A percentile compares a stretch with the other conserved stretches of the same genome.
phyloP scores from a whole-genome alignment of 1,140 invertebrate species.

The Drosophila nikananu region DNA sequence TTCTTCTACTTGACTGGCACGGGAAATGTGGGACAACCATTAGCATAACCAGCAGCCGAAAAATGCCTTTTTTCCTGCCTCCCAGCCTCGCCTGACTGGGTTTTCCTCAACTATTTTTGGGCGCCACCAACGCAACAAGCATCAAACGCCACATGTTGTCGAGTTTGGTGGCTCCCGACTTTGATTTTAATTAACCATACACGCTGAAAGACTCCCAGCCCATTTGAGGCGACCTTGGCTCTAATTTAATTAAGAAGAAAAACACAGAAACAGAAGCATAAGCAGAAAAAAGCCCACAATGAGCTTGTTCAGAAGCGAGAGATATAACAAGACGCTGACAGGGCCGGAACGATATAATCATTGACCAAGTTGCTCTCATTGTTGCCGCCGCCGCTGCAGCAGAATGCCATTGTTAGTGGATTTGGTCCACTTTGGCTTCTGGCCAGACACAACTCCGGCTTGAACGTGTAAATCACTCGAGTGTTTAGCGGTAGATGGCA shows the following conservation, averaged over 20 bases:
- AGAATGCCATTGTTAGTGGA: slow-evolving; percentile 33
- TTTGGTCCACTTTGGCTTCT: slow-evolving; percentile 31
- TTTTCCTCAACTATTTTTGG: slow-evolving; percentile 48
- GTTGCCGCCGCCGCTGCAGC: slow-evolving; percentile 1
- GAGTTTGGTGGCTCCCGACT: background rate
- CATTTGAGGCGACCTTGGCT: slow-evolving; percentile 65
- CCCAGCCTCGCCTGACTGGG: slow-evolving; percentile 14
- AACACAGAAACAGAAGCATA: slow-evolving; percentile 42
- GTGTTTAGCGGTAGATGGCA: slow-evolving; percentile 38
- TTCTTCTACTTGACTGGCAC: slow-evolving; percentile 38
- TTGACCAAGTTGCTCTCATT: slow-evolving; percentile 35
- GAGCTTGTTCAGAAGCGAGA: slow-evolving; percentile 39
- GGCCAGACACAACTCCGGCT: slow-evolving; percentile 13
- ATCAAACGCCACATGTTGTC: slow-evolving; percentile 18
- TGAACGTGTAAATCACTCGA: slow-evolving; percentile 48
- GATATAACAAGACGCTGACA: slow-evolving; percentile 46
- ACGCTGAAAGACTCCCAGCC: slow-evolving; percentile 47
- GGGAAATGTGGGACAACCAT: slow-evolving; percentile 35
- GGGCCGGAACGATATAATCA: slow-evolving; percentile 64
- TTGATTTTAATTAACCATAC: slow-evolving; percentile 43
- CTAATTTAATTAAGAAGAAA: slow-evolving; percentile 74
- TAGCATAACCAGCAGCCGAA: slow-evolving; percentile 53
- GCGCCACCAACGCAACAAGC: slow-evolving; percentile 44
- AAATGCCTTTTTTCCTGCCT: slow-evolving; percentile 14
- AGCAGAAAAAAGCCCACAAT: slow-evolving; percentile 19